Base-by-base conservation (phyloP, 30 jellyfish, hydroid and myxozoan genomes). In the Chironex yamaguchii region DNA sequence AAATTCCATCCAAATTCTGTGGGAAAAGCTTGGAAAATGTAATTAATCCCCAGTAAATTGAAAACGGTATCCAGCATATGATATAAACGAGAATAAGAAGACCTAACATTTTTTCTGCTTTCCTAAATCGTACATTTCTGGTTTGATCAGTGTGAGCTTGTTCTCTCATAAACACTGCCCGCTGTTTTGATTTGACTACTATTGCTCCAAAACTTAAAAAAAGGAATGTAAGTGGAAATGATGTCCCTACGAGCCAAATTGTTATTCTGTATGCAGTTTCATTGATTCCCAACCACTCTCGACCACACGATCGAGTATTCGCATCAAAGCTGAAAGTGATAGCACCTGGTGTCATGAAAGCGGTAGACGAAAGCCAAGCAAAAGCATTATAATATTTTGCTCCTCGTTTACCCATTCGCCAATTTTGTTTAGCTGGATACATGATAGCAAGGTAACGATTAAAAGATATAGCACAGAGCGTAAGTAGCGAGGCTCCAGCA, bases 31-130 rank as follows among this genome's bases (percentile, higher is more conserved):
- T 58, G 12, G 97, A 42, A 13, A 89, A 78, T 26, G 89, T 79
- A 29, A 48, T 32, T 21, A 92, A 28, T 2, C 80, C 62, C 98
- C 98, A 92, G 79, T 86, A 92, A 2, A 82, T 17, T 24, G 54
- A 76, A 67, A 92, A 92, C 14, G 98, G 98, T 34, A 86, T 66
- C 98, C 98, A 92, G 71, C 96, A 84, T 13, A 86, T 23, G 0
- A 92, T 29, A 68, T 84, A 82, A 11, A 89, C 86, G 14, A 85
- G 51, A 0, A 92, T 92, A 20, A 92, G 85, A 52, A 86, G 22
- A 9, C 98, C 96, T 12, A 92, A 89, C 77, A 82, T 81, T 31
- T 84, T 84, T 54, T 92, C 98, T 0, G 98, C 98, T 69, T 87
- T 92, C 21, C 89, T 89, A 29, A 92, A 49, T 20, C 92, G 90